Conservation (phyloP, 1,140 invertebrate species). For the Adelges cooleyi region DNA sequence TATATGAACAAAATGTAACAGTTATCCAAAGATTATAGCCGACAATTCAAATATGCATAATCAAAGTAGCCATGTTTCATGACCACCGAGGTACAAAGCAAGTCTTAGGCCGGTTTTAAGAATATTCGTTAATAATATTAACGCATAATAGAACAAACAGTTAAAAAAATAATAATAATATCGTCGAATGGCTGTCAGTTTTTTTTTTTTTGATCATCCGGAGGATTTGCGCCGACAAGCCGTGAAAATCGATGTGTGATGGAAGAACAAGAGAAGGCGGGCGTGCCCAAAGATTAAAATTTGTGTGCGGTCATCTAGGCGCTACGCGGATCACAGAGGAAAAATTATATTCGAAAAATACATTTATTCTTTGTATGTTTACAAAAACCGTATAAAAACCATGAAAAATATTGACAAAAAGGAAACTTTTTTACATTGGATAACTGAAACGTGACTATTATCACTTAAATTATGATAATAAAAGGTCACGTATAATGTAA, state of each 20-base stretch:
- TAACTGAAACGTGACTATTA: too few species aligned
- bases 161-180: not conserved
- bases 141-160: not conserved
- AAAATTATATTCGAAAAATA: too few species aligned
- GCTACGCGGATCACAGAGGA: too few species aligned
- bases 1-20: constrained; percentile 9
- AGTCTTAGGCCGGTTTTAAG: not conserved
- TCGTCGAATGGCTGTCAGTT: not conserved
- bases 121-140: constrained; percentile 10
- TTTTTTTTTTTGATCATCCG: constrained; percentile 14
- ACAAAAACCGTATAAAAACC: too few species aligned
- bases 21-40: constrained; percentile 21
- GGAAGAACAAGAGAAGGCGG: not conserved
- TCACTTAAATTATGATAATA: too few species aligned
- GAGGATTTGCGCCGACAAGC: not conserved
- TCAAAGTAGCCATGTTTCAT: not conserved
- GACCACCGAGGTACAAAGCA: not conserved
- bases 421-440: too few species aligned
- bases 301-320: too few species aligned
- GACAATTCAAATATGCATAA: not conserved
- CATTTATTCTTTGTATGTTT: too few species aligned
- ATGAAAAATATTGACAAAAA: too few species aligned
- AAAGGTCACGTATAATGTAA: too few species aligned
- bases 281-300: too few species aligned
- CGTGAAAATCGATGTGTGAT: not conserved